A percentile compares a stretch with the other conserved stretches of the same genome.
Evolutionary conservation across 1,140 invertebrate species (phyloP).

Genomic region (Charaxes varanes): DNA sequence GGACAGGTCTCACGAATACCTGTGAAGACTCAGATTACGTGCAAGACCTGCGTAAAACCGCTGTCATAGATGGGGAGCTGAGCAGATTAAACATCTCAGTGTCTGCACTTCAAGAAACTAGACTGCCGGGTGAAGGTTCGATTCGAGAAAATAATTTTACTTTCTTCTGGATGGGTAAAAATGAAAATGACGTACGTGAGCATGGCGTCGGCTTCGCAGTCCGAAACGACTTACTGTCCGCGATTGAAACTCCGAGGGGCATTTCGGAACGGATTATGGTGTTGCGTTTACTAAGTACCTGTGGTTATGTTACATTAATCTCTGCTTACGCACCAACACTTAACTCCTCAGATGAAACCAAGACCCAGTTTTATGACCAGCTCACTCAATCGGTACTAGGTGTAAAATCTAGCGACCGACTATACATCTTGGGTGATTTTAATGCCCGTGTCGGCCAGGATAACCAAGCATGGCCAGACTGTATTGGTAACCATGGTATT

Average conservation of each 20-base stretch:
- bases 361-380: constrained; percentile 16
- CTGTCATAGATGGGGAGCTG: constrained; percentile 5
- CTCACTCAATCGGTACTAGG: too few species aligned
- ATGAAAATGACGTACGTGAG: constrained; percentile 1
- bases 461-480: too few species aligned
- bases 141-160: constrained; percentile 16
- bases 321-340: constrained; percentile 19
- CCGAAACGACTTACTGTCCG: constrained; percentile 7
- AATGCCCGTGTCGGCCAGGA: too few species aligned
- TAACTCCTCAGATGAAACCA: constrained; percentile 1
- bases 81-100: constrained; percentile 1
- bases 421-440: too few species aligned
- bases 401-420: too few species aligned
- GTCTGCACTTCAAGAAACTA: constrained; percentile 19
- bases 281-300: not conserved
- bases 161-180: constrained; percentile 21
- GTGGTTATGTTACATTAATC: constrained; percentile 12
- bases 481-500: too few species aligned
- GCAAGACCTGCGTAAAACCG: constrained; percentile 14
- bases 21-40: not conserved
- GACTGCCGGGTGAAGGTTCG: constrained; percentile 14
- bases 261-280: constrained; percentile 17
- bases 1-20: constrained; percentile 3
- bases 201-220: constrained; percentile 21
- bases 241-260: constrained; percentile 11